A percentile compares a stretch with the other conserved stretches of the same genome.
These are phyloP conservation scores for Meriones psammophilus DNA, from an alignment of 2,797 vertebrate species.

Conservation along the genomic window DNA sequence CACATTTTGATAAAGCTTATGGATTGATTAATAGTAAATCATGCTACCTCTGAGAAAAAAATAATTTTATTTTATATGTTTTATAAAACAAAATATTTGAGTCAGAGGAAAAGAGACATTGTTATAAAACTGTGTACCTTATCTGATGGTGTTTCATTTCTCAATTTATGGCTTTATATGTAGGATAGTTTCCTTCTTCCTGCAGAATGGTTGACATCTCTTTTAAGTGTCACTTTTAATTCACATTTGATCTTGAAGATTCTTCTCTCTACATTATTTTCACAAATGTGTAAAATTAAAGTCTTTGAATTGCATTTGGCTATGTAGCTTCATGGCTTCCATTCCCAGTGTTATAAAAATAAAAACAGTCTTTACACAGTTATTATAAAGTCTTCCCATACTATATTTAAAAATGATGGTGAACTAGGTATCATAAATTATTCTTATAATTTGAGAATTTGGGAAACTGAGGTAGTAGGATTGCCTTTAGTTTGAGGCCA, in stretches of 20 bases:
- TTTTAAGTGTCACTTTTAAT: neutral
- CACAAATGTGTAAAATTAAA: constrained; percentile 48
- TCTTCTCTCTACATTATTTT: neutral
- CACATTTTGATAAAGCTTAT: neutral
- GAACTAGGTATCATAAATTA: neutral
- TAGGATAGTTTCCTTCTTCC: neutral
- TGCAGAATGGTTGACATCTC: neutral
- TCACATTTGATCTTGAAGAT: neutral
- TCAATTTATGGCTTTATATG: neutral
- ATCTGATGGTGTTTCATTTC: neutral
- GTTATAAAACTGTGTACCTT: neutral
- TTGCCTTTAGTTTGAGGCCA: neutral
- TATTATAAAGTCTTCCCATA: constrained; percentile 43
- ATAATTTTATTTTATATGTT: neutral
- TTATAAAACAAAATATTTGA: neutral
- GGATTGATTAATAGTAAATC: neutral
- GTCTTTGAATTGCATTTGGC: neutral
- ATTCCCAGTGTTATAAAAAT: neutral
- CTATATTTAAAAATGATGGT: constrained; percentile 42
- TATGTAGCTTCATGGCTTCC: neutral
- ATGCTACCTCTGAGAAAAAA: neutral
- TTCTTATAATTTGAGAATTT: neutral
- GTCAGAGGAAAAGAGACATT: neutral
- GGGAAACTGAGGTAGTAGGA: neutral
- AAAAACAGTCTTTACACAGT: neutral